Base-by-base conservation (phyloP, 2,888 invertebrate genomes). In the Chromoteleia sp. region DNA sequence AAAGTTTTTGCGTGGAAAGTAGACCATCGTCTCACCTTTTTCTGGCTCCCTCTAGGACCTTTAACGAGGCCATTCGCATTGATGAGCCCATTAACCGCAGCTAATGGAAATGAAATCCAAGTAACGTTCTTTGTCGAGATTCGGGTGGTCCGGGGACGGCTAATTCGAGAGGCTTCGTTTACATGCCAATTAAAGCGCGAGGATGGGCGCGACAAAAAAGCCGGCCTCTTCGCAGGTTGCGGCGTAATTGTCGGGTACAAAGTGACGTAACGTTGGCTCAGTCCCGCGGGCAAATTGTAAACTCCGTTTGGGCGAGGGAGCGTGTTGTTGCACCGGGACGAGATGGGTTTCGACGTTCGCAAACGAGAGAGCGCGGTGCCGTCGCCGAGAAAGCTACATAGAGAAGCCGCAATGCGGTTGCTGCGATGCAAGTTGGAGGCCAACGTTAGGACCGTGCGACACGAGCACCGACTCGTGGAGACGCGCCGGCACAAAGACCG, bases 401-500 rank as follows among this genome's bases (percentile, higher is more conserved):
- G 79, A 56, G 85, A 74, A 73, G 86, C 88, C 87, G 87, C 87
- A 87, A 85, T 88, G 89, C 87, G 89, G 89, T 89, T 89, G 86
- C 85, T 84, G 84, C 85, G 86, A 85, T 86, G 85, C 85, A 86
- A 87, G 87, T 85, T 84, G 82, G 45, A 45, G 81, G 76, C 84
- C 81, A 83, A 80, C 83, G 78, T 76, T 70, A 81, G 80, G 83
- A 82, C 85, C 33, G 45, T 41, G 52, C 67, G 77, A 70, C 75
- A 78, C 76, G 67, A 56, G 77, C 82, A 80, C 73, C 77, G 77
- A 83, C 84, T 65, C 58, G 65, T 65, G 50, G 73, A 71, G 79
- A 87, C 85, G 87, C 86, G 87, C 86, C 84, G 87, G 87, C 86
- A 90, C 90, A 90, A 90, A 90, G 90, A 89, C 89, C 88, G 85